Base-by-base conservation (phyloP, 2,113 vertebrate species). In the Stomatorhinus ivindoensis region DNA sequence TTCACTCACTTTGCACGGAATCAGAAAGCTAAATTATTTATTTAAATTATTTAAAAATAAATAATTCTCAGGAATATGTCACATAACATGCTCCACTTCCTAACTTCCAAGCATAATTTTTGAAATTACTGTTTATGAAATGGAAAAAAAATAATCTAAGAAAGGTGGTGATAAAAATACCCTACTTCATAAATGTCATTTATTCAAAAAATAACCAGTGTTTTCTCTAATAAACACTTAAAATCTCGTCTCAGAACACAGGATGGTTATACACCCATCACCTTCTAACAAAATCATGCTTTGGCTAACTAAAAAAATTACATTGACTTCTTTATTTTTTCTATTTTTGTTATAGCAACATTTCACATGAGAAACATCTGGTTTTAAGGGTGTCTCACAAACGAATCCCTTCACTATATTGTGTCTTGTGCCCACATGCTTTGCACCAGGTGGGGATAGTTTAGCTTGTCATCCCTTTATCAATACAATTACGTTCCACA, bases 361-460 rank as follows among this genome's bases (percentile, higher is more conserved):
- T 91, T 86, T 92, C 76, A 90, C 90, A 82, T 51, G 85, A 90
- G 87, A 90, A 91, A 91, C 91, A 91, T 92, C 91, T 93, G 91
- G 89, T 91, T 92, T 84, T 53, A 88, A 87, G 84, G 44, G 88
- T 42, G 82, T 85, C 87, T 90, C 76, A 24, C 86, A 90, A 86
- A 90, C 50, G 15, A 46, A 89, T 91, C 91, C 53, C 53, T 39
- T 31, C 42, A 73, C 83, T 89, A 88, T 61, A 39, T 90, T 50
- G 73, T 39, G 48, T 69, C 69, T 39, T 35, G 19, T 50, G 17
- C 35, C 58, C 86, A 84, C 87, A 88, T 61, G 69, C 24, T 55
- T 73, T 55, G n/a, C 85, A 76, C 69, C 87, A 86, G n/a, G 65
- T 53, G 51, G 44, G 83, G 48, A 83, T 47, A 90, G 17, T 91